Evolutionary conservation across 2,888 invertebrate species (phyloP).

Genomic region (Agrypnus murinus): DNA sequence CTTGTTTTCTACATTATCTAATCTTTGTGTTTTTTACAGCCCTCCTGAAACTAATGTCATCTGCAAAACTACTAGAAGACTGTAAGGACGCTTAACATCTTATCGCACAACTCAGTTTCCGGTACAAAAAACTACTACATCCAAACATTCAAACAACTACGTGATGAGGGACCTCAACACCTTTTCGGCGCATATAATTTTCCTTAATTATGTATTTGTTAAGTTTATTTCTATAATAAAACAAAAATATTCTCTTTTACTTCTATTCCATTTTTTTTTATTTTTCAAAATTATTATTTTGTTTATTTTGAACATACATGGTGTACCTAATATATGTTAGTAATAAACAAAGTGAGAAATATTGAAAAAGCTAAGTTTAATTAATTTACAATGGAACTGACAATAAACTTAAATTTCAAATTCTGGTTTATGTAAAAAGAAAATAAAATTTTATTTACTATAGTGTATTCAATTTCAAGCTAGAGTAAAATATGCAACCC

Average conservation of each 20-base stretch:
- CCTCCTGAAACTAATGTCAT: constrained; percentile 11
- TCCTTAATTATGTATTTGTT: constrained; percentile 30
- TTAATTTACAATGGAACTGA: no score
- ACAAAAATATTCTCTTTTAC: constrained; percentile 17
- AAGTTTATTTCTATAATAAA: constrained; percentile 42
- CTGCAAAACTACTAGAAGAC: constrained; percentile 6
- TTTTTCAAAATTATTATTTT: constrained; percentile 15
- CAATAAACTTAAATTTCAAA: no score
- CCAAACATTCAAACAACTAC: constrained; percentile 45
- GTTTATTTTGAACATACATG: constrained; percentile 23
- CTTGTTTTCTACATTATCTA: neutral
- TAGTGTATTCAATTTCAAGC: no score
- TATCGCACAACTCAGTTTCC: neutral
- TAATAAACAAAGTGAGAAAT: no score
- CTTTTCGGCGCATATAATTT: constrained; percentile 29
- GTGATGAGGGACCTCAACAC: constrained; percentile 39
- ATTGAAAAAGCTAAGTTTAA: no score
- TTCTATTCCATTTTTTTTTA: constrained; percentile 21
- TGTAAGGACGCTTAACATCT: constrained; percentile 26
- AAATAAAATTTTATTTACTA: no score
- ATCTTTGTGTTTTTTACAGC: constrained; percentile 23
- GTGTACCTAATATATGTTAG: constrained; percentile 34
- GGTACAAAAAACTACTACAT: constrained; percentile 3
- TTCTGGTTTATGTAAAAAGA: no score
- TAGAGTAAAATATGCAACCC: no score